Base-by-base conservation (phyloP, 2,113 vertebrate genomes). In the Cercocebus atys region DNA sequence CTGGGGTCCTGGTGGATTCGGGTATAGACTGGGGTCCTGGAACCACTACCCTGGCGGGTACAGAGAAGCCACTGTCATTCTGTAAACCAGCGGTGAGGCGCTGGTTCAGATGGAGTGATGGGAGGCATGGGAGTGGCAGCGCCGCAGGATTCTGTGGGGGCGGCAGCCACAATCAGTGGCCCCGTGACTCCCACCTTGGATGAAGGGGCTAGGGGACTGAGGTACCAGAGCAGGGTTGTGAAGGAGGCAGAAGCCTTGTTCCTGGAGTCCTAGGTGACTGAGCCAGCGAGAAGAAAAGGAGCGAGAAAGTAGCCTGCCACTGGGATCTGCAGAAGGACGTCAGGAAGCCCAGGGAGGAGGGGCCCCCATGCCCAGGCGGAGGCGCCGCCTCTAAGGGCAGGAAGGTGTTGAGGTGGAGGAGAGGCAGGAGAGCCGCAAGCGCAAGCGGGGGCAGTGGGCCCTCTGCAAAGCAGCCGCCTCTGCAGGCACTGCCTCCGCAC, bases 401-500 rank as follows among this genome's bases (percentile, higher is more conserved):
- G 22, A 2, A 25, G 43, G 32, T 1, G 35, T 23, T 1, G 20
- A 43, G 38, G 22, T 1, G 22, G 38, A 27, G 43, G n/a, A 8
- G 40, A 3, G 61, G 20, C 43, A 9, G 30, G 47, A 66, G 27
- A 66, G 17, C 8, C 4, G 0, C 59, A 23, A 4, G 23, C 10
- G 0, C 59, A 23, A 4, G 23, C 18, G 8, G 59, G 14, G 8
- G 5, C 35, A 1, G 1, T 0, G 43, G 59, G 43, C 43, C 22
- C 8, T 57, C 30, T 8, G 38, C 47, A 22, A 22, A 25, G 2
- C 43, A 40, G 50, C 16, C 6, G 6, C 25, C 38, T 2, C 38
- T 14, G n/a, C 18, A 9, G 64, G 80, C 12, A 0, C 1, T 7
- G 13, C 8, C 30, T 55, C 61, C 4, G 52, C 1, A 0, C 1